Evolutionary conservation across 2,797 vertebrate genomes (phyloP).

Genomic region (Acipenser transmontanus): DNA sequence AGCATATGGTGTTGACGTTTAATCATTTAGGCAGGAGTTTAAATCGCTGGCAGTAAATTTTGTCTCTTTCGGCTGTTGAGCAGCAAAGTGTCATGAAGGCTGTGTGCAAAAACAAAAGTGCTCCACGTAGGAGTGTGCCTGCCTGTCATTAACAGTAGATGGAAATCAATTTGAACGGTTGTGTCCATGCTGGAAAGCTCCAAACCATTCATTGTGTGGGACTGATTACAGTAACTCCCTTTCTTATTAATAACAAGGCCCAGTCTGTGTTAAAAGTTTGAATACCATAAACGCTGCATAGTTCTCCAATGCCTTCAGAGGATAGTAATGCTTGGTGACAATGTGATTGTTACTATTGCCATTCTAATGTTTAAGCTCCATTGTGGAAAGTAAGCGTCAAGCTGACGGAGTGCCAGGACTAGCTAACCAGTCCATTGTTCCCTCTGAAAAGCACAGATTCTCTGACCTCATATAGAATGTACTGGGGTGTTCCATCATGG

Average conservation of each 20-base stretch:
- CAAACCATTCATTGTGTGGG: background rate
- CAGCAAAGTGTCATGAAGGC: constrained; percentile 10
- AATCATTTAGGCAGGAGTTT: background rate
- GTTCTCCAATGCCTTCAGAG: constrained; percentile 46
- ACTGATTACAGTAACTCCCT: background rate
- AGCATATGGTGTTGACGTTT: too few species aligned
- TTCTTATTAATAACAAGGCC: constrained; percentile 47
- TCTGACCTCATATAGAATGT: too few species aligned
- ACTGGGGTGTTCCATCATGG: too few species aligned
- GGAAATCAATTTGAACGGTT: constrained; percentile 31
- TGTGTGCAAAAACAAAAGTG: constrained; percentile 19
- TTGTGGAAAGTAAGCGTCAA: too few species aligned
- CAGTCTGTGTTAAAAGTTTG: constrained; percentile 51
- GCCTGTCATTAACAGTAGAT: constrained; percentile 31
- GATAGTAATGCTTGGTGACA: constrained; percentile 18
- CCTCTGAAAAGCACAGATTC: too few species aligned
- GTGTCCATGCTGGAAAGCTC: background rate
- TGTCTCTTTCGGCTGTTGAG: constrained; percentile 18
- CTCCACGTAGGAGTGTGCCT: constrained; percentile 27
- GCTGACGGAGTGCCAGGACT: too few species aligned
- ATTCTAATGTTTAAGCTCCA: too few species aligned
- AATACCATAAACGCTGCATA: constrained; percentile 39
- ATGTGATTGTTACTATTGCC: too few species aligned
- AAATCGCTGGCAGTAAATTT: constrained; percentile 28
- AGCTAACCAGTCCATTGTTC: too few species aligned